A percentile compares a stretch with the other conserved stretches of the same genome.
Evolutionary conservation across 1,140 invertebrate species (phyloP).

Genomic region (Scaptomyza graminum): DNA sequence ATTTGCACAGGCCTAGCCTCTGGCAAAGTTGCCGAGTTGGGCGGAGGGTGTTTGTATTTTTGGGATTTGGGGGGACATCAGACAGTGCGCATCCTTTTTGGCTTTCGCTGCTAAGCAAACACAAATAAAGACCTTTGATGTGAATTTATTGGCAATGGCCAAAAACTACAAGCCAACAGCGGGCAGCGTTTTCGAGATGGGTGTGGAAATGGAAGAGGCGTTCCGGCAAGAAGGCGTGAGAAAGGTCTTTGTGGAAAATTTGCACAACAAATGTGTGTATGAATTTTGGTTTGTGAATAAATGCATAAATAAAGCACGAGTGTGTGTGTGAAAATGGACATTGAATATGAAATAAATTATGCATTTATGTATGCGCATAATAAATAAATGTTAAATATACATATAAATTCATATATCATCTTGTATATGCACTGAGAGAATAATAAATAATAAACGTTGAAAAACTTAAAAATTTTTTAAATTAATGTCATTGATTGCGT

Average conservation of each 20-base stretch:
- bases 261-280: constrained; percentile 81
- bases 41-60: background rate
- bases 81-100: constrained; percentile 70
- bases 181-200: background rate
- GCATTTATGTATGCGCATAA: constrained; percentile 70
- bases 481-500: no score
- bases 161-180: constrained; percentile 30
- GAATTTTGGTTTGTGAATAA: constrained; percentile 62
- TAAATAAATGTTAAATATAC: constrained; percentile 52
- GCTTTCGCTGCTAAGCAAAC: constrained; percentile 74
- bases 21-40: constrained; percentile 10
- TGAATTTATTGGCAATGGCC: constrained; percentile 78
- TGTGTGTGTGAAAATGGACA: constrained; percentile 33
- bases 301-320: constrained; percentile 68
- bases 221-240: constrained; percentile 47
- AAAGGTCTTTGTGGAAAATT: constrained; percentile 60
- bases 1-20: constrained; percentile 69
- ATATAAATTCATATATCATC: constrained; percentile 1
- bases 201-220: constrained; percentile 15
- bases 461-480: no score
- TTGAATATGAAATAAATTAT: constrained; percentile 61
- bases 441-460: background rate
- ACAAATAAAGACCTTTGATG: constrained; percentile 83
- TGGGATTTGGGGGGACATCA: background rate
- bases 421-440: background rate